Base-by-base conservation (phyloP, 1,140 invertebrate genomes). In the Brachionus angularis region DNA sequence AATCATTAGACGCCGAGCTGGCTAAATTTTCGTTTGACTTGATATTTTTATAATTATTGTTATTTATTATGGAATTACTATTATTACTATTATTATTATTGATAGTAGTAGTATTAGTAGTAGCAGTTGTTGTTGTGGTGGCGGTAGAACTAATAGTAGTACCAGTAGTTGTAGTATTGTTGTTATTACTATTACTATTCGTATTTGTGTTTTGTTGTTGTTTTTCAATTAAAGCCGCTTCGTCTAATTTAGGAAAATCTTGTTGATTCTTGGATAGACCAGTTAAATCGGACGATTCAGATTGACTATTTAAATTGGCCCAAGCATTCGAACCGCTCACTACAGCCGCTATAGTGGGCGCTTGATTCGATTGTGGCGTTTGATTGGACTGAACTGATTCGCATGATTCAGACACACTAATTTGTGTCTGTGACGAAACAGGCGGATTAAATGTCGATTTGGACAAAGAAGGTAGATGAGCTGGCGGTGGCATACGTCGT, bases 401-500 rank as follows among this genome's bases (percentile, higher is more conserved):
- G 27, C 21, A 29, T 36, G 42, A 50, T 18, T 67, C 36, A 21
- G 62, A 33, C 7, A 10, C 8, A 29, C 7, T 49, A 8, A 47
- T 16, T 16, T 21, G 16, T 25, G 16, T 50, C 5, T 67, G 29
- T 1, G 31, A 34, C 31, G 27, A 33, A 33, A 39, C 47, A 16
- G 39, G 10, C 12, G 62, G 27, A 36, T 50, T 67, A 46, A 46
- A 47, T 7, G 53, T 96, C 92, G n/a, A n/a, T 82, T 91, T 93
- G 86, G 94, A 96, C 83, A 96, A 85, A 87, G 92, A 95, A 82
- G 93, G 93, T 84, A 96, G 85, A 87, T 95, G 93, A 80, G 91
- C 91, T 83, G 93, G 93, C 84, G 91, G 90, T 72, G 84, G 84
- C 80, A 84, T 84, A 82, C 93, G 89, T 83, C 93, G 88, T 82